Conservation (phyloP, 2,113 vertebrate species). For the Chionodraco myersi region DNA sequence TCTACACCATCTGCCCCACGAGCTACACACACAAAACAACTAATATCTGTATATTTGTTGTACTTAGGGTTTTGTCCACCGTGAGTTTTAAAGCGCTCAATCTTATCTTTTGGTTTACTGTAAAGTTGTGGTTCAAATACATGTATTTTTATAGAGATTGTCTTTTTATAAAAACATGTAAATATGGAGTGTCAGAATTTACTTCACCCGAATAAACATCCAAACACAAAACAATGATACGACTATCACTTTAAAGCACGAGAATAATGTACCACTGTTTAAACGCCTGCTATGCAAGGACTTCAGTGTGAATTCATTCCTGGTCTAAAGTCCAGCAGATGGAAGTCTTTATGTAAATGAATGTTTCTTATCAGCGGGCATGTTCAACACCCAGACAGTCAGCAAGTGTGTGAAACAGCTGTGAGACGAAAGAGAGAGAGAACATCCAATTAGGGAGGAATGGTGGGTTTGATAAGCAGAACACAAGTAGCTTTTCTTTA, state of each 20-base stretch:
- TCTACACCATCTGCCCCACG: too few relatives aligned
- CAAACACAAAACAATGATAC: not conserved
- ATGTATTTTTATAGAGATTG: not conserved
- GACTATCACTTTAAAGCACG: not conserved
- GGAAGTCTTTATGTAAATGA: slow-evolving; percentile 39
- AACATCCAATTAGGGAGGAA: not conserved
- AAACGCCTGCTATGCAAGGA: not conserved
- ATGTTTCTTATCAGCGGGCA: slow-evolving; percentile 36
- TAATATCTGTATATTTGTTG: too few relatives aligned
- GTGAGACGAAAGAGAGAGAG: not conserved
- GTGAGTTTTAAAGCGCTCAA: too few relatives aligned
- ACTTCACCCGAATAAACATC: not conserved
- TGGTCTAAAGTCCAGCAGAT: slow-evolving; percentile 18
- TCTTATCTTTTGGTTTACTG: too few relatives aligned
- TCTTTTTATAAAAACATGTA: too few relatives aligned
- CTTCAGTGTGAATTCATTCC: not conserved
- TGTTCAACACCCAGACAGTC: not conserved
- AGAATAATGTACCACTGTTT: not conserved
- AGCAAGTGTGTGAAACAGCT: not conserved
- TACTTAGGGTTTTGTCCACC: too few relatives aligned
- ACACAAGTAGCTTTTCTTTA: slow-evolving; percentile 1
- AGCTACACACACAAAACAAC: not conserved
- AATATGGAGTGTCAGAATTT: not conserved
- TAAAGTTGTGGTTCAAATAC: not conserved
- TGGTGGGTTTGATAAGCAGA: slow-evolving; percentile 1